These are phyloP conservation scores for Acronicta aceris DNA, from an alignment of 2,888 invertebrate species.

Conservation along the genomic window DNA sequence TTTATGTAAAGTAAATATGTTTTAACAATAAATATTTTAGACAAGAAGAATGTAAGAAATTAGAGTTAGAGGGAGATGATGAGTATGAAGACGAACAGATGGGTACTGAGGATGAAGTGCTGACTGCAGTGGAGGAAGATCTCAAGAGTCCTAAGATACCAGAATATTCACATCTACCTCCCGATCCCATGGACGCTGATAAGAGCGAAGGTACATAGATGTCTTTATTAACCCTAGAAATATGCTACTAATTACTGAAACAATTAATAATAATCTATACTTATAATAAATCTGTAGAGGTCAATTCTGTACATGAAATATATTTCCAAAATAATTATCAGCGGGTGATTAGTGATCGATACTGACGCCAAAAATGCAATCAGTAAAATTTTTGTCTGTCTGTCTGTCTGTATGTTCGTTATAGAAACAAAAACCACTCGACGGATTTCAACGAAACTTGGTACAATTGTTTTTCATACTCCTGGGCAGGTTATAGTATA, in stretches of 20 bases:
- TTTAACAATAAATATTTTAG: conserved; percentile 57
- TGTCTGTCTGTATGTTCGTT: too few species aligned
- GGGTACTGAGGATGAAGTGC: conserved; percentile 51
- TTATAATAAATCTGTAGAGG: too few species aligned
- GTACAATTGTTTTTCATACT: too few species aligned
- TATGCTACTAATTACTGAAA: background rate
- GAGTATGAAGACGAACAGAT: conserved; percentile 50
- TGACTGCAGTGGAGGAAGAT: conserved; percentile 65
- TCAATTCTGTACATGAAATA: too few species aligned
- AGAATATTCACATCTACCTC: conserved; percentile 82
- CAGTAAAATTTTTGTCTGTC: too few species aligned
- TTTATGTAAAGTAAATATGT: background rate
- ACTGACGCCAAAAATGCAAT: too few species aligned
- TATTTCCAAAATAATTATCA: too few species aligned
- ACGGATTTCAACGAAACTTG: too few species aligned
- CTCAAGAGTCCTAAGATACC: conserved; percentile 78
- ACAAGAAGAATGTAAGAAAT: conserved; percentile 65
- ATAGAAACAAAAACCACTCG: too few species aligned
- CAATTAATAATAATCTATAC: background rate
- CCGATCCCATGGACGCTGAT: conserved; percentile 73
- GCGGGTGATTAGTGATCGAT: too few species aligned
- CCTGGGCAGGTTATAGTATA: too few species aligned
- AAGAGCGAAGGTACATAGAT: conserved; percentile 44
- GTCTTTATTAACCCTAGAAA: background rate
- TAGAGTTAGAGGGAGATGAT: conserved; percentile 67